Conservation (phyloP, 2,113 vertebrate genomes). For the rabbit (Oryctolagus cuniculus) region mOryCun1.1 NC_091440.1:32266001-32266500, state of each 20-base stretch:
- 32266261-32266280: neutral
- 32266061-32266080: constrained; percentile 36
- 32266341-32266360: neutral
- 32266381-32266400: constrained; percentile 29
- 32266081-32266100: neutral
- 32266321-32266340: neutral
- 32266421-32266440: neutral
- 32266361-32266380: neutral
- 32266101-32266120: neutral
- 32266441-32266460: neutral
- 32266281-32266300: neutral
- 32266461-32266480: neutral
- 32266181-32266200: neutral
- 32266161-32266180: neutral
- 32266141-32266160: neutral
- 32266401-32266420: neutral
- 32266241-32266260: neutral
- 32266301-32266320: neutral
- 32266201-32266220: neutral
- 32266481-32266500: neutral
- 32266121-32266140: neutral
- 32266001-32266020: constrained; percentile 38
- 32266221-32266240: neutral
- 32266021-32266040: constrained; percentile 34
- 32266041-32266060: constrained; percentile 15